Conservation (phyloP, 2,888 invertebrate species). For the Zonitis immaculata region DNA sequence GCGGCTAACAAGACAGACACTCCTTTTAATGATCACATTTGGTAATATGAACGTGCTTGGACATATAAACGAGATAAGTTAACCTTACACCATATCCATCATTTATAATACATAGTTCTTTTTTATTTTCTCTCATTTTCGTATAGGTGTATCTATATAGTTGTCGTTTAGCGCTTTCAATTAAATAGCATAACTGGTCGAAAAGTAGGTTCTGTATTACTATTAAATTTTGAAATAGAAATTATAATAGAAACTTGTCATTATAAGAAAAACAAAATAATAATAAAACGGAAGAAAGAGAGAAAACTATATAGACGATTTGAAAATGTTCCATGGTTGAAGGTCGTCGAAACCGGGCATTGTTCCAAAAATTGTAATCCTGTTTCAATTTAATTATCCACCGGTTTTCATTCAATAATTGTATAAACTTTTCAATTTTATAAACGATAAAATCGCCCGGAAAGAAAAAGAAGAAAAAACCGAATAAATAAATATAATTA, state of each 20-base stretch:
- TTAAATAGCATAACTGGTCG: neutral
- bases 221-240: neutral
- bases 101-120: too few relatives aligned
- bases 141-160: too few relatives aligned
- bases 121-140: too few relatives aligned
- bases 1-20: conserved; percentile 29
- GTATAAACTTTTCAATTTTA: neutral
- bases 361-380: neutral
- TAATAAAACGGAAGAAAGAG: neutral
- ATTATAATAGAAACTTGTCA: neutral
- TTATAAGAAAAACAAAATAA: neutral
- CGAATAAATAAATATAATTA: too few relatives aligned
- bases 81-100: conserved; percentile 12
- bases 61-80: conserved; percentile 24
- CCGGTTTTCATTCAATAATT: neutral
- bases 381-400: neutral
- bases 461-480: too few relatives aligned
- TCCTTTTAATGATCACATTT: conserved; percentile 31
- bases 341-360: neutral
- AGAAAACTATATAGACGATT: neutral
- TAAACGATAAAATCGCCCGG: neutral
- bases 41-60: conserved; percentile 32
- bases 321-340: too few relatives aligned
- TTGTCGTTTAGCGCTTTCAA: conserved; percentile 5
- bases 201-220: neutral